Percentiles rank a stretch among this genome's conserved stretches.
Conservation (phyloP, 1,140 invertebrate genomes). For the Drosophila mojavensis region DNA sequence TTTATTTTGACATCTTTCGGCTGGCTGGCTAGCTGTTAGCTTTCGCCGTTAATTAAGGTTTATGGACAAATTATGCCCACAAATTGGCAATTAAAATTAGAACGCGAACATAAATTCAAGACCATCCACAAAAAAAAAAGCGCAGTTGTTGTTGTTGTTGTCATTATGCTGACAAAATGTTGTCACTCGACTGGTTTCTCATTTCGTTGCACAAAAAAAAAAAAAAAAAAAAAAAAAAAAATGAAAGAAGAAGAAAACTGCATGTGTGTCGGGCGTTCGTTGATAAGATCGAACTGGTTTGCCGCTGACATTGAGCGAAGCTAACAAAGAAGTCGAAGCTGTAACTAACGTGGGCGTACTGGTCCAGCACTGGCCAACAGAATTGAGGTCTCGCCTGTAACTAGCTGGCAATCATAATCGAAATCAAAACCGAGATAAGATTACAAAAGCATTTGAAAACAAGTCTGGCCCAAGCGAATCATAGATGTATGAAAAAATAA, state of each 20-base stretch:
- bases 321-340: neutral
- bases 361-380: slow-evolving; percentile 14
- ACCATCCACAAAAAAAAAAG: slow-evolving; percentile 35
- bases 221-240: slow-evolving; percentile 33
- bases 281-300: slow-evolving; percentile 50
- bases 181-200: slow-evolving; percentile 71
- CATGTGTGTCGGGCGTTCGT: slow-evolving; percentile 17
- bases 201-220: slow-evolving; percentile 45
- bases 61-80: slow-evolving; percentile 82
- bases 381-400: neutral
- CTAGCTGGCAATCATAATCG: slow-evolving; percentile 18
- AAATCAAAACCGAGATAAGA: slow-evolving; percentile 41
- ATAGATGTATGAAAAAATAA: neutral
- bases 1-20: slow-evolving; percentile 80
- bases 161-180: slow-evolving; percentile 58
- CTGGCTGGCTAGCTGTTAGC: slow-evolving; percentile 61
- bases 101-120: slow-evolving; percentile 80
- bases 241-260: slow-evolving; percentile 36
- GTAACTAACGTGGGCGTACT: slow-evolving; percentile 36
- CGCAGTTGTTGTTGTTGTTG: slow-evolving; percentile 28
- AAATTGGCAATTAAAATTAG: slow-evolving; percentile 83
- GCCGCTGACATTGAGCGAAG: slow-evolving; percentile 13
- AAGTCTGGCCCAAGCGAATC: no score
- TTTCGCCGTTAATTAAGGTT: slow-evolving; percentile 82
- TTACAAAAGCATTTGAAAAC: slow-evolving; percentile 17